Percentiles rank a stretch among this genome's conserved stretches.
These are phyloP conservation scores for Nestor notabilis DNA, from an alignment of 2,113 vertebrate species.

Conservation along the genomic window DNA sequence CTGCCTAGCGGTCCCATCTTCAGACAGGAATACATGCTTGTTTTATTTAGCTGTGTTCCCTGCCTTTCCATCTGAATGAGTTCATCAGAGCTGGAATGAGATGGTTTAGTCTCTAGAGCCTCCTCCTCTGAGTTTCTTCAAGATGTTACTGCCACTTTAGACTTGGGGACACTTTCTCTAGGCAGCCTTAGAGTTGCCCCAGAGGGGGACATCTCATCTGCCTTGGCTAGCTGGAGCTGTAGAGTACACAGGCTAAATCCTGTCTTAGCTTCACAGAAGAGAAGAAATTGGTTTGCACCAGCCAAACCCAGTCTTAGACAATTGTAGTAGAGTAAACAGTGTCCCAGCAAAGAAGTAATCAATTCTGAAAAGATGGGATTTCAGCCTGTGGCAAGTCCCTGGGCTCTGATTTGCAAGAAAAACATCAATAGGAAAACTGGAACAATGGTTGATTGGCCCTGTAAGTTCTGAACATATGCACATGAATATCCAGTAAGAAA, in stretches of 20 bases:
- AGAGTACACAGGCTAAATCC: not conserved
- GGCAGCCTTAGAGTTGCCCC: not conserved
- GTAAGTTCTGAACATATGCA: slow-evolving; percentile 59
- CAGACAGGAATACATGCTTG: not conserved
- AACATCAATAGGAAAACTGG: not conserved
- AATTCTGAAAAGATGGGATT: slow-evolving; percentile 35
- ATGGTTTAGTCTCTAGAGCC: not conserved
- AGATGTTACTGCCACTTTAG: not conserved
- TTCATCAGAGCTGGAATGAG: not conserved
- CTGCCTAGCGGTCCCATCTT: not conserved
- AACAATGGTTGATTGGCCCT: slow-evolving; percentile 45
- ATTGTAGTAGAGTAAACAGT: not conserved
- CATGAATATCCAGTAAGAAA: slow-evolving; percentile 48
- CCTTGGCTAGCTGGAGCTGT: not conserved
- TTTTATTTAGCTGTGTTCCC: not conserved
- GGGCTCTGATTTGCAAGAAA: slow-evolving; percentile 18
- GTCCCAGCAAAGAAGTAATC: slow-evolving; percentile 16
- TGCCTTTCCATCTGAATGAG: not conserved
- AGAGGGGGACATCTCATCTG: not conserved
- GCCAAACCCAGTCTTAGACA: not conserved
- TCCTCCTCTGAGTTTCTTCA: not conserved
- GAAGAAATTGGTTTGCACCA: slow-evolving; percentile 2
- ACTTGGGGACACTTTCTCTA: not conserved
- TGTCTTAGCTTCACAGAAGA: not conserved
- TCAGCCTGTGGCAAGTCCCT: slow-evolving; percentile 58